These are phyloP conservation scores for Trichechus manatus DNA, from an alignment of 2,113 vertebrate genomes.

Conservation along the genomic window DNA sequence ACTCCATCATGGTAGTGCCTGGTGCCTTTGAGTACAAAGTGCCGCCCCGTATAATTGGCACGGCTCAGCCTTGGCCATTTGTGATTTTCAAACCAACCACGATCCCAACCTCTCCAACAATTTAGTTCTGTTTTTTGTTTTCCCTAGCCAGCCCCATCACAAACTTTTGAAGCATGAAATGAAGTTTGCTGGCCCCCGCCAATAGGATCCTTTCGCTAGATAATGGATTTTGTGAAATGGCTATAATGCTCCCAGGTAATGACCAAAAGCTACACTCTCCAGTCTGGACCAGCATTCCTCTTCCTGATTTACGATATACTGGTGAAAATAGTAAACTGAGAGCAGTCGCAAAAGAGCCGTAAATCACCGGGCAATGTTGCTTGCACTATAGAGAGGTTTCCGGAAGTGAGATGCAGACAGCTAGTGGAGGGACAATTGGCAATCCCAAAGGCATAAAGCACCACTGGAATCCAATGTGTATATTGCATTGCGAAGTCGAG, in stretches of 20 bases:
- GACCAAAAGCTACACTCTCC: slow-evolving; percentile 88
- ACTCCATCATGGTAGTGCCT: background rate
- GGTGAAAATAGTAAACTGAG: slow-evolving; percentile 89
- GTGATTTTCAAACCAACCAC: slow-evolving; percentile 87
- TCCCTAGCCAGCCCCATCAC: slow-evolving; percentile 85
- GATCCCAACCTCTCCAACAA: slow-evolving; percentile 82
- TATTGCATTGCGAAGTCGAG: slow-evolving; percentile 32
- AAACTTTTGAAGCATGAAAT: slow-evolving; percentile 92
- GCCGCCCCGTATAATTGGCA: slow-evolving; percentile 75
- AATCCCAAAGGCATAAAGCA: slow-evolving; percentile 75
- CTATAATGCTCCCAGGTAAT: slow-evolving; percentile 90
- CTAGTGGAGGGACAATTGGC: slow-evolving; percentile 66
- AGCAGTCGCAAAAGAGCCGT: slow-evolving; percentile 82
- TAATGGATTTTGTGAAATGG: slow-evolving; percentile 89
- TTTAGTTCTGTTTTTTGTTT: slow-evolving; percentile 63
- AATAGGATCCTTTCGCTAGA: slow-evolving; percentile 87
- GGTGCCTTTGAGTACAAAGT: slow-evolving; percentile 69
- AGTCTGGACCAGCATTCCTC: slow-evolving; percentile 87
- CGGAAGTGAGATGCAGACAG: slow-evolving; percentile 76
- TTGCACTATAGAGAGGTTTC: slow-evolving; percentile 83
- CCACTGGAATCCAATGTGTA: slow-evolving; percentile 32
- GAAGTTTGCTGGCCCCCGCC: slow-evolving; percentile 87
- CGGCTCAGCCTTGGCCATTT: slow-evolving; percentile 80
- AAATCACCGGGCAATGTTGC: slow-evolving; percentile 83
- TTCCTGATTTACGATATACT: slow-evolving; percentile 89